Base-by-base conservation (phyloP, 2,797 vertebrate species). In the Saguinus oedipus region DNA sequence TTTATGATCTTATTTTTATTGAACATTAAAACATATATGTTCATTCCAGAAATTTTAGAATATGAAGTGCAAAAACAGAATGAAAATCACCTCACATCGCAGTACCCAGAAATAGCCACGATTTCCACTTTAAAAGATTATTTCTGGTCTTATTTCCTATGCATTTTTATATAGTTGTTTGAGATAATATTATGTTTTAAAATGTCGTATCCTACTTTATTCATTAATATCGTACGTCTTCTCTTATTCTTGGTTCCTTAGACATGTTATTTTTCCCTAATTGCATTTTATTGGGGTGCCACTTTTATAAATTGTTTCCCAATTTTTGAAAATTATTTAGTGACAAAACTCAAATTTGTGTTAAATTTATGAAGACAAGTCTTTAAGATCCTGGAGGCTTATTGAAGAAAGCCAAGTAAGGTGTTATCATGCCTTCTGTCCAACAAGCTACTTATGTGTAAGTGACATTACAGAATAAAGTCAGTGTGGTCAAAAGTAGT, bases 281-380 rank as follows among this genome's bases (percentile, higher is more conserved):
- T 82, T 84, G 59, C 22, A 53, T 57, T 96, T 90, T 89, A 80
- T 85, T 85, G 44, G 22, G 72, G 42, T 78, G 39, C 30, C 24
- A 39, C 44, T 76, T 88, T 91, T 39, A 36, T 27, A 53, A 59
- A 48, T 27, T 79, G 36, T 72, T 96, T 75, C 30, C 17, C 50
- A 72, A 89, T 90, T 93, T 96, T 96, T 70, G 46, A 90, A 87
- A 94, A 64, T 84, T 76, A 90, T 64, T 86, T 88, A 68, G 30
- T 88, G 64, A 94, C 46, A 81, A 86, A 95, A 55, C 27, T 85
- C 61, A 85, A 84, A 92, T 90, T 80, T 39, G 3, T 83, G 30
- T 81, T 88, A 26, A 84, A 92, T 92, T 90, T 90, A 46, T 84
- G 61, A 70, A 93, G 83, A 76, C 59, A 68, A 81, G 81, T 96